A percentile compares a stretch with the other conserved stretches of the same genome.
Conservation (phyloP, 2,888 invertebrate species). For the Rhopalosiphum nymphaeae region DNA sequence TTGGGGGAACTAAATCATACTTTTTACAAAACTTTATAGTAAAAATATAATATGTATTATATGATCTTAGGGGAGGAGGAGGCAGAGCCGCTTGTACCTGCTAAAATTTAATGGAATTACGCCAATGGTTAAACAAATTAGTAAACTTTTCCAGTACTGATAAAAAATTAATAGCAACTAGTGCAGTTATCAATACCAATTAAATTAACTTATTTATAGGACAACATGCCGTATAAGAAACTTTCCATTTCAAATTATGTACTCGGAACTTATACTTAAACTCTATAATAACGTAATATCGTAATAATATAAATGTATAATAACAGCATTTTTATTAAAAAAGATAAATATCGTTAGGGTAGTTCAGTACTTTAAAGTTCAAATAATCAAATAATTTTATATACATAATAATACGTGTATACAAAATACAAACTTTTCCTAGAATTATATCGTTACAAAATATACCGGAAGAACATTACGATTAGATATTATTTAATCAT, state of each 20-base stretch:
- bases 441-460: conserved; percentile 1
- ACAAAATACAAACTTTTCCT: neutral
- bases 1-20: no score
- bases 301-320: no score
- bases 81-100: no score
- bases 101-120: no score
- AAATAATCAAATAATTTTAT: neutral
- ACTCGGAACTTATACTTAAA: neutral
- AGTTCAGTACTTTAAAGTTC: neutral
- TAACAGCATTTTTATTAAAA: neutral
- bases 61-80: no score
- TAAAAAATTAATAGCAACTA: neutral
- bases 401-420: neutral
- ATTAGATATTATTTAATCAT: neutral
- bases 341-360: neutral
- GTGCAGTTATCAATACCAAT: neutral
- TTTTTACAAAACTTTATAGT: no score
- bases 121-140: neutral
- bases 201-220: neutral
- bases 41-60: no score
- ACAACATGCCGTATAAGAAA: neutral
- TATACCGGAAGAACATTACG: conserved; percentile 5
- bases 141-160: neutral
- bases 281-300: no score
- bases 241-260: neutral